Conservation (phyloP, 2,797 vertebrate species). For the Hippoglossus hippoglossus region DNA sequence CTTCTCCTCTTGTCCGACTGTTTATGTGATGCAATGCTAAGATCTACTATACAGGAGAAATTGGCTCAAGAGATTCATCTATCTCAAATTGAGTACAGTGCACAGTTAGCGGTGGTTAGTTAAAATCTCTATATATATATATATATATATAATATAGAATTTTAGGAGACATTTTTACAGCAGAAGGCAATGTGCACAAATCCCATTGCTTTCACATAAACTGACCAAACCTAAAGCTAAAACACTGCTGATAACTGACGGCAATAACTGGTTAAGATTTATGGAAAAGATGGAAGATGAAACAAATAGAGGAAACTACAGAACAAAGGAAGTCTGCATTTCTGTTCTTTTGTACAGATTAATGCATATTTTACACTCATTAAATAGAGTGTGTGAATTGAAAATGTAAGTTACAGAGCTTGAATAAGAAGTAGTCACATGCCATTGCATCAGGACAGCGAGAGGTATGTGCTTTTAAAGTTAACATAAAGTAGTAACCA, state of each 20-base stretch:
- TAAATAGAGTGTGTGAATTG: conserved; percentile 20
- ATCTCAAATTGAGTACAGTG: conserved; percentile 1
- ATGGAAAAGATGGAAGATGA: conserved; percentile 1
- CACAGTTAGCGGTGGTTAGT: conserved; percentile 2
- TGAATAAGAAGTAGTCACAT: conserved; percentile 19
- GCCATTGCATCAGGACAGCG: not conserved
- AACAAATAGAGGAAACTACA: not conserved
- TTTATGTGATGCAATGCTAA: conserved; percentile 10
- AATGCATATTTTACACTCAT: not conserved
- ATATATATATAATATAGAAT: conserved; percentile 21
- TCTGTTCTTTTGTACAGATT: not conserved
- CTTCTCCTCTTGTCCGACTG: conserved; percentile 22
- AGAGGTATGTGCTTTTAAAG: conserved; percentile 15
- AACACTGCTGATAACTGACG: not conserved
- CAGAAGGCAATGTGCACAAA: conserved; percentile 20
- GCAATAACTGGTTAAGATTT: conserved; percentile 2
- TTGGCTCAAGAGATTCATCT: not conserved
- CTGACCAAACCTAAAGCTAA: conserved; percentile 17
- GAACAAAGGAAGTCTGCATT: conserved; percentile 3
- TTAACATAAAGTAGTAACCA: not conserved
- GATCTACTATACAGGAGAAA: not conserved
- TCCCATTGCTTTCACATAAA: conserved; percentile 23
- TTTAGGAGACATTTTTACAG: conserved; percentile 22
- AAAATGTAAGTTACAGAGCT: conserved; percentile 22
- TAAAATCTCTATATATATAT: conserved; percentile 26